These are phyloP conservation scores for Candoia aspera DNA, from an alignment of 2,113 vertebrate genomes.

Conservation along the genomic window DNA sequence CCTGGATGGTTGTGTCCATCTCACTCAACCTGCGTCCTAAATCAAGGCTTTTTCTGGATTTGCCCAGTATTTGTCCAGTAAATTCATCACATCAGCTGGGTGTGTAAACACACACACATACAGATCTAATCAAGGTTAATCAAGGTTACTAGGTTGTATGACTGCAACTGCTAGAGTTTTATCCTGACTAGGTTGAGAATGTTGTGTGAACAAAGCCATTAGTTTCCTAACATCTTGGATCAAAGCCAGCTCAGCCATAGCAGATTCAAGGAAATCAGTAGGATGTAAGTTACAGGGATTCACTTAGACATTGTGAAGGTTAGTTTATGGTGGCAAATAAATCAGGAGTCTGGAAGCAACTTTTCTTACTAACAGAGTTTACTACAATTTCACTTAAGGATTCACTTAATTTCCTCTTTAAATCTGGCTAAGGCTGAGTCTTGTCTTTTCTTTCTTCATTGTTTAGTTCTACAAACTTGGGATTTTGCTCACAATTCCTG, in stretches of 20 bases:
- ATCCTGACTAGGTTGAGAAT: neutral
- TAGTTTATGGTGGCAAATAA: neutral
- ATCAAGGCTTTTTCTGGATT: neutral
- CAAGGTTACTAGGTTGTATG: neutral
- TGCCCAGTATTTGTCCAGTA: neutral
- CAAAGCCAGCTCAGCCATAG: neutral
- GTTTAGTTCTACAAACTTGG: neutral
- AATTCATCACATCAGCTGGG: neutral
- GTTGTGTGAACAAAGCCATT: neutral
- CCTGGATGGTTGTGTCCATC: neutral
- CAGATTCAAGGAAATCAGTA: neutral
- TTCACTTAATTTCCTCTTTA: neutral
- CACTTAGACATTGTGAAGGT: neutral
- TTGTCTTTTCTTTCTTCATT: neutral
- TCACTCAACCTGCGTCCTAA: neutral
- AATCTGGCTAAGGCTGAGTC: neutral
- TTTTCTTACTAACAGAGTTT: neutral
- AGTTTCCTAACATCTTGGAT: neutral
- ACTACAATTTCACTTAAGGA: neutral
- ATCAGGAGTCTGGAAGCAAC: neutral
- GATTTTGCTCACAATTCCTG: neutral
- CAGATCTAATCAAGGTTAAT: neutral
- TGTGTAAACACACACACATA: neutral
- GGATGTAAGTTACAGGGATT: neutral
- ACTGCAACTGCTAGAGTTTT: neutral